Percentiles rank a stretch among this genome's conserved stretches.
Conservation (phyloP, 2,113 vertebrate genomes). For the Podarcis muralis region DNA sequence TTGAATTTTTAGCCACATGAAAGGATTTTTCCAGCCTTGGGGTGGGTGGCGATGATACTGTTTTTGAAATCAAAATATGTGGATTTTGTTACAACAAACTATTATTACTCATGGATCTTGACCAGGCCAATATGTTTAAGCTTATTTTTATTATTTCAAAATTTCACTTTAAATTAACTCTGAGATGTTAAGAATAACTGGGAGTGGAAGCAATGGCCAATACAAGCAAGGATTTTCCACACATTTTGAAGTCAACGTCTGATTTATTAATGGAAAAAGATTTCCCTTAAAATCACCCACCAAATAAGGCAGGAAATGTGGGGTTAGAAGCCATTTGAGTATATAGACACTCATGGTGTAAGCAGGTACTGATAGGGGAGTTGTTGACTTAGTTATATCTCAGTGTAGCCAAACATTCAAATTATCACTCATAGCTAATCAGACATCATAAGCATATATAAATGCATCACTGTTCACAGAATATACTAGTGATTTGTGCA, state of each 20-base stretch:
- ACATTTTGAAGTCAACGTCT: conserved; percentile 28
- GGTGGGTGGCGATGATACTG: conserved; percentile 24
- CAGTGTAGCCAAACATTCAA: no score
- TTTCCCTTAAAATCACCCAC: neutral
- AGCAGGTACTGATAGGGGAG: neutral
- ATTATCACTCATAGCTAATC: neutral
- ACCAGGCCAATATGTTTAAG: conserved; percentile 43
- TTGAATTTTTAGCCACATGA: neutral
- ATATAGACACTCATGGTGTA: conserved; percentile 24
- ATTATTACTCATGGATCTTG: conserved; percentile 63
- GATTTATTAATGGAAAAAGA: neutral
- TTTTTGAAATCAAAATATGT: conserved; percentile 43
- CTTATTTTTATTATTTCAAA: conserved; percentile 67
- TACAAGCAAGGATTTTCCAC: neutral
- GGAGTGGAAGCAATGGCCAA: conserved; percentile 5
- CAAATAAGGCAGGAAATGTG: conserved; percentile 46
- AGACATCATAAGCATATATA: neutral
- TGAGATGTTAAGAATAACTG: conserved; percentile 26
- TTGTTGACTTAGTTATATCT: neutral
- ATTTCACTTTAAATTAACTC: conserved; percentile 63
- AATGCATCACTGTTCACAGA: neutral
- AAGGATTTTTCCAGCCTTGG: conserved; percentile 24
- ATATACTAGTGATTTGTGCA: neutral
- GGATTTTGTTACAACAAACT: conserved; percentile 61
- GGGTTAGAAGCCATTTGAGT: conserved; percentile 8